Percentiles rank a stretch among this genome's conserved stretches.
These are phyloP conservation scores for Chironomus tepperi DNA, from an alignment of 1,140 invertebrate genomes.

Conservation along the genomic window DNA sequence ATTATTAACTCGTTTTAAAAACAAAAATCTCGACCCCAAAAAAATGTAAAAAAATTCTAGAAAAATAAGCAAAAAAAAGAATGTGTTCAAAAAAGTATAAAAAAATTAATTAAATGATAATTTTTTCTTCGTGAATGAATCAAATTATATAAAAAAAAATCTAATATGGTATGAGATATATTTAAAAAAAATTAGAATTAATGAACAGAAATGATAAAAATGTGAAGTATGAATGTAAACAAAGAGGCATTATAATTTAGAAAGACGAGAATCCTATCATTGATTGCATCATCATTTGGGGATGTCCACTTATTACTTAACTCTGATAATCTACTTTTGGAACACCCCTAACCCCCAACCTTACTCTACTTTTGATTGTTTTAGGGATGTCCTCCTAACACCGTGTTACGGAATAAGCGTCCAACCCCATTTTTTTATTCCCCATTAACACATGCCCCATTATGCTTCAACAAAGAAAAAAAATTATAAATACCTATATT, in stretches of 20 bases:
- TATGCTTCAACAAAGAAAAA: too few relatives aligned
- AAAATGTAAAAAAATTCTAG: not conserved
- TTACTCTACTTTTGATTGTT: too few relatives aligned
- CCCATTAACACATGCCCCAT: too few relatives aligned
- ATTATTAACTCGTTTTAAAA: not conserved
- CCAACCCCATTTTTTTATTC: too few relatives aligned
- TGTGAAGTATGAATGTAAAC: constrained; percentile 2
- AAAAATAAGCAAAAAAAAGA: not conserved
- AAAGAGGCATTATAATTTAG: not conserved
- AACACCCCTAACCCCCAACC: too few relatives aligned
- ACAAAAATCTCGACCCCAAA: not conserved
- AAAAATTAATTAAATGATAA: not conserved
- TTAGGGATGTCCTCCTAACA: too few relatives aligned
- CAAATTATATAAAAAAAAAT: not conserved
- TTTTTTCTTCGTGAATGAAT: not conserved
- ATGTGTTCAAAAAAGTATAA: not conserved
- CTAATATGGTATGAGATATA: not conserved
- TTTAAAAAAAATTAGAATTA: not conserved
- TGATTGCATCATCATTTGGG: not conserved
- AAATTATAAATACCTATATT: too few relatives aligned
- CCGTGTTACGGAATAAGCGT: too few relatives aligned
- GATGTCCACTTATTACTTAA: too few relatives aligned
- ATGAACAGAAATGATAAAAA: not conserved
- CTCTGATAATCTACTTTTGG: too few relatives aligned
- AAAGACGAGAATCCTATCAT: not conserved